Base-by-base conservation (phyloP, 1,140 invertebrate species). In the Andricus grossulariae region DNA sequence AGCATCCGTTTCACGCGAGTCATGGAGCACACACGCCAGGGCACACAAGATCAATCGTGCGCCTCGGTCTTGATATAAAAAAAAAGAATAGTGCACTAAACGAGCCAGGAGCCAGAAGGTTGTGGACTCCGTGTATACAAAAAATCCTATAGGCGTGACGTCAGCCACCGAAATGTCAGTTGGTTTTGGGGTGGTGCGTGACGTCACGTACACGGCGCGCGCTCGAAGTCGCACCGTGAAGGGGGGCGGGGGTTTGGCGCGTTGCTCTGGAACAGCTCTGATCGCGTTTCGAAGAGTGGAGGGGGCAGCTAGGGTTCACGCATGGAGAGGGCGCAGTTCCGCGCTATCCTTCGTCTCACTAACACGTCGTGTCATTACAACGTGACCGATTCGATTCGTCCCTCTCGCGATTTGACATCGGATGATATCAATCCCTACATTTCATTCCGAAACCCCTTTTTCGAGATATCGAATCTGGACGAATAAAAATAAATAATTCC, bases 261-360 rank as follows among this genome's bases (percentile, higher is more conserved):
- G 55, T 57, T 25, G 11, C 21, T 39, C 60, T 66, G 39, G 84
- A 82, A 78, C 84, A 79, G 84, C 80, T 78, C 71, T 76, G 84
- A 54, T n/a, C 74, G 76, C 15, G 74, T 50, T 51, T 18, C 16
- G n/a, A 72, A 73, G 39, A 45, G 39, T 7, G 39, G 85, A 83
- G 86, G 87, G 80, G 86, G 73, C 70, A 77, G 80, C 72, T 79
- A 78, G 81, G 85, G 77, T 88, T 81, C 79, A 85, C 77, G 79
- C 84, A 85, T 87, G 87, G 85, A 84, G 84, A 87, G 84, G 86
- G 87, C 87, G 87, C 87, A 88, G 87, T 88, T 84, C 80, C 85
- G 87, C 87, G 85, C 87, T 76, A 88, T 87, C 87, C 85, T 87
- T 79, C 85, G 87, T 83, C 81, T 81, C 81, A 86, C 57, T 12